Evolutionary conservation across 1,140 invertebrate species (phyloP), one percentile per base, ranked within the genome.

Genomic region (Zophobas atratus): DNA sequence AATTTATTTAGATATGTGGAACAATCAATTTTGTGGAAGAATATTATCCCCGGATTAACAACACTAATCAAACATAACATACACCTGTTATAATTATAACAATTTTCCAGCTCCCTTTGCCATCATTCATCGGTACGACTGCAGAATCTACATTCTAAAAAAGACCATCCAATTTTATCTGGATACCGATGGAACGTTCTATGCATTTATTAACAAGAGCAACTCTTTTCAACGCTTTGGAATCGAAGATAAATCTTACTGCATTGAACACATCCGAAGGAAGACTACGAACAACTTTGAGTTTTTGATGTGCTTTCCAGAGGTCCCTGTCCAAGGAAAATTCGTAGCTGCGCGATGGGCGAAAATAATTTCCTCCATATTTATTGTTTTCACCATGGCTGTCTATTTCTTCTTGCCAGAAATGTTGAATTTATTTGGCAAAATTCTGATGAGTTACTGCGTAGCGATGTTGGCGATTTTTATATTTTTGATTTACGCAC

Each of bases 381-480:
- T 86, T 57, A 46, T 88, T 8, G 2, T 85, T 0, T 32, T 87
- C 6, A 85, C 86, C 0, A 77, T 88, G 1, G 6, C 84, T 0
- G 81, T 88, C 1, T 88, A 88, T 70, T 63, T 82, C 2, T 38
- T 86, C 3, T 60, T 87, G 43, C 81, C 82, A 0, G 82, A 85
- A 32, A 77, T 84, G 53, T 81, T 82, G 33, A 87, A 84, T 67
- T 78, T 87, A 6, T 84, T 81, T 6, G 87, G 87, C 1, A 84
- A 84, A 70, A 84, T 88, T 33, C 77, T 87, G 8, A 84, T 88
- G 80, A 85, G 83, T 2, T 88, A 86, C 57, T 80, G 84, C 2
- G 36, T 78, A 1, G 85, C 85, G 8, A 77, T 85, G 5, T 57
- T 86, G 0, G 55, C 79, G 0, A 78, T 81, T 38, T 86, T 86